These are phyloP conservation scores for Macroramphosus scolopax DNA, from an alignment of 2,797 vertebrate species.

Conservation along the genomic window DNA sequence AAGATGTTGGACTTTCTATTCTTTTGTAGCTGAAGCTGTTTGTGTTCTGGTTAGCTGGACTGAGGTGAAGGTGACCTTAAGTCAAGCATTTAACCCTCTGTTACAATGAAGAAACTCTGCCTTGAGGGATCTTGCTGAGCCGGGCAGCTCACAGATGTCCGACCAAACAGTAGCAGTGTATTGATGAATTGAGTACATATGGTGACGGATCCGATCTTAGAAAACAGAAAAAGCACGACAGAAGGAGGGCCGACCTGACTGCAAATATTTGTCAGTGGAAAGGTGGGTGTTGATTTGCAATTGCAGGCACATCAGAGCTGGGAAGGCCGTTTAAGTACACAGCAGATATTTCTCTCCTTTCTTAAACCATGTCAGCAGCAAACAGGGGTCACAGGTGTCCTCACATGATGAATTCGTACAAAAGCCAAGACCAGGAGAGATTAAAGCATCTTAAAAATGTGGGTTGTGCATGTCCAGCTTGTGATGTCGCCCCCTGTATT, in stretches of 20 bases:
- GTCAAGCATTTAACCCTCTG: not conserved
- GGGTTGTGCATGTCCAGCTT: too few relatives aligned
- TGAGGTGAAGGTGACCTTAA: not conserved
- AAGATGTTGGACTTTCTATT: too few relatives aligned
- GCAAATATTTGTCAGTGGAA: not conserved
- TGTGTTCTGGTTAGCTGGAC: not conserved
- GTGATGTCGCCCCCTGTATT: slow-evolving; percentile 5
- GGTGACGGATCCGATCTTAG: not conserved
- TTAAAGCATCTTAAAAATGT: too few relatives aligned
- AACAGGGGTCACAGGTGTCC: too few relatives aligned
- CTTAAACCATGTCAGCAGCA: not conserved
- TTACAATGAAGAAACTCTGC: not conserved
- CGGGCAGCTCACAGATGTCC: not conserved
- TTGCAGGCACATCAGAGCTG: not conserved
- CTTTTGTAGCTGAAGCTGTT: too few relatives aligned
- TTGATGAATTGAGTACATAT: not conserved
- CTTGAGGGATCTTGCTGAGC: not conserved
- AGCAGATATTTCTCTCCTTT: not conserved
- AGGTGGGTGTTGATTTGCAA: too few relatives aligned
- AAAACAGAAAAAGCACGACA: not conserved
- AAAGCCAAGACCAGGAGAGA: not conserved
- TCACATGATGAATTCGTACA: not conserved
- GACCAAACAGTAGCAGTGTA: not conserved
- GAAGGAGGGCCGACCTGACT: not conserved
- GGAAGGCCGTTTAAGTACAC: not conserved